Evolutionary conservation across 2,888 invertebrate genomes (phyloP), one percentile per base, ranked within the genome.

Genomic region (Unio delphinus): DNA sequence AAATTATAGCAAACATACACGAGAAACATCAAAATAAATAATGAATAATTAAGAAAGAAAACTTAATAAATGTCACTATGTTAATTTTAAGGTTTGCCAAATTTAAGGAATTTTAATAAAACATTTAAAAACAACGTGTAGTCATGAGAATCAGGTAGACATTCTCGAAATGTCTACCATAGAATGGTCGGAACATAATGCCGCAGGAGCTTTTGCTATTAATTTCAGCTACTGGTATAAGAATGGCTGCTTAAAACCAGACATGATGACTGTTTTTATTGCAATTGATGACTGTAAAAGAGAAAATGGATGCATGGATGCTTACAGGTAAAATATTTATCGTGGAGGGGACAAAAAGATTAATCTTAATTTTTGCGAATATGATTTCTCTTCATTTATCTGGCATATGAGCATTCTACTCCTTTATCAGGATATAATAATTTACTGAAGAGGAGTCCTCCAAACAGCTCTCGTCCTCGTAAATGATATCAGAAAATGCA

Each of bases 221-320:
- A 59, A 61, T 64, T 67, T 8, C 74, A 89, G 89, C 4, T 89
- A 88, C 75, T 89, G 89, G 89, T 89, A 89, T 74, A 82, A 85
- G 64, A 88, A 88, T 75, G 87, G 86, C 11, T 84, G 83, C 67
- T 74, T 87, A 65, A 84, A 80, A 61, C 88, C 89, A 0, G 84
- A 89, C 75, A 82, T 88, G 86, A 77, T 86, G 80, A 89, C 88
- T 1, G 87, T 85, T 5, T 89, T 88, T 67, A 86, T 88, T 17
- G 84, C 89, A 11, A 65, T 89, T 23, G 88, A 89, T 69, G 79
- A 74, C 58, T 86, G 85, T 70, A 79, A 80, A 45, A 80, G 79
- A 63, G 82, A 74, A 54, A 89, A 88, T 70, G 88, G 88, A 30
- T 88, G 89, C 65, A 88, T 70, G 88, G 88, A 30, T 88, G 89